phyloP scores from a whole-genome alignment of 2,113 vertebrate species.

The Eudyptes chrysolophus region DNA sequence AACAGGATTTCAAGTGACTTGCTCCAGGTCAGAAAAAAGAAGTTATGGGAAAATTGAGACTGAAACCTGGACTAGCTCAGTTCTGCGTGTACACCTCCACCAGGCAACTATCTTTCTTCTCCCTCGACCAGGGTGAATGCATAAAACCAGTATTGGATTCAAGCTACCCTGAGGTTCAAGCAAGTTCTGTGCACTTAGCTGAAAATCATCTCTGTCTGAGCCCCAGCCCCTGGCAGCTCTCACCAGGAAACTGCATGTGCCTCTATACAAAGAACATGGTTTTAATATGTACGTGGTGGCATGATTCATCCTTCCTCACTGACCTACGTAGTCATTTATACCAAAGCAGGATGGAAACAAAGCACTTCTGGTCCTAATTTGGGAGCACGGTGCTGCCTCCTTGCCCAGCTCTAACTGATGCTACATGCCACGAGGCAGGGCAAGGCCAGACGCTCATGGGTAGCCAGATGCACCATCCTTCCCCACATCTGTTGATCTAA shows the following conservation, averaged over 20 bases:
- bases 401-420: not conserved
- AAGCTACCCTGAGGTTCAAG: not conserved
- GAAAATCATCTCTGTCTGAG: not conserved
- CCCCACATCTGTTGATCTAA: not conserved
- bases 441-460: fast-evolving
- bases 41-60: not conserved
- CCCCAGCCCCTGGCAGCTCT: not conserved
- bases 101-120: not conserved
- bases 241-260: not conserved
- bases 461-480: not conserved
- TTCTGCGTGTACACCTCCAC: not conserved
- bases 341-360: not conserved
- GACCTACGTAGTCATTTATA: not conserved
- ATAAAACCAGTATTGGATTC: not conserved
- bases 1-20: not conserved
- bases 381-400: not conserved
- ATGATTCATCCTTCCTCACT: not conserved
- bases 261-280: not conserved
- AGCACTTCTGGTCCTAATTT: not conserved
- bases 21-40: not conserved
- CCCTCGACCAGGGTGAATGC: fast-evolving
- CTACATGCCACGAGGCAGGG: fast-evolving
- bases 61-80: not conserved
- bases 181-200: not conserved
- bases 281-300: not conserved